Percentiles rank a stretch among this genome's conserved stretches.
These are phyloP conservation scores for Hippopotamyrus pictus DNA, from an alignment of 2,797 vertebrate genomes.

Conservation along the genomic window DNA sequence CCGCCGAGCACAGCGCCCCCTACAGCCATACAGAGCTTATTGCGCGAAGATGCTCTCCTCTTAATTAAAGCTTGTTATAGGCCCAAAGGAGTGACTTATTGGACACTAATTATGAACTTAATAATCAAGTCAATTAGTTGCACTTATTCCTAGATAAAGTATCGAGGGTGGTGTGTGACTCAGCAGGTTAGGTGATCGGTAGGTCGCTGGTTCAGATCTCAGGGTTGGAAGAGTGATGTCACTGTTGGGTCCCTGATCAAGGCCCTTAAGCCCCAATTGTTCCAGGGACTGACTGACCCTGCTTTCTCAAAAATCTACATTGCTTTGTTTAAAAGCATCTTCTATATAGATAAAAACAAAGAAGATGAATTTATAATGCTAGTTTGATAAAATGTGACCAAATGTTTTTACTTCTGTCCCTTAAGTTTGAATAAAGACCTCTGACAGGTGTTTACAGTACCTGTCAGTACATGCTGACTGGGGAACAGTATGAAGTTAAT, in stretches of 20 bases:
- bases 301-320: neutral
- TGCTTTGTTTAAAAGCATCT: neutral
- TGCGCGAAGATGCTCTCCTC: neutral
- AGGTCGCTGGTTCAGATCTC: neutral
- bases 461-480: neutral
- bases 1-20: neutral
- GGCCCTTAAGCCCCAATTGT: neutral
- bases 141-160: neutral
- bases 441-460: neutral
- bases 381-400: neutral
- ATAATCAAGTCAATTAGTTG: neutral
- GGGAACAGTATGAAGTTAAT: neutral
- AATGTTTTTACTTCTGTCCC: neutral
- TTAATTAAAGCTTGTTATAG: neutral
- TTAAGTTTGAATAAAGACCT: neutral
- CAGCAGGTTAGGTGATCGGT: neutral
- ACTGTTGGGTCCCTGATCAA: neutral
- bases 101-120: neutral
- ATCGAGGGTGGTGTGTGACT: neutral
- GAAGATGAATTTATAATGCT: neutral
- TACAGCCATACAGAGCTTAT: neutral
- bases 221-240: neutral
- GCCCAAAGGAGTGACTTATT: neutral
- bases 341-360: neutral
- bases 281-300: neutral